A percentile compares a stretch with the other conserved stretches of the same genome.
Conservation (phyloP, 2,113 vertebrate genomes). For the Erythrocercus mccallii region DNA sequence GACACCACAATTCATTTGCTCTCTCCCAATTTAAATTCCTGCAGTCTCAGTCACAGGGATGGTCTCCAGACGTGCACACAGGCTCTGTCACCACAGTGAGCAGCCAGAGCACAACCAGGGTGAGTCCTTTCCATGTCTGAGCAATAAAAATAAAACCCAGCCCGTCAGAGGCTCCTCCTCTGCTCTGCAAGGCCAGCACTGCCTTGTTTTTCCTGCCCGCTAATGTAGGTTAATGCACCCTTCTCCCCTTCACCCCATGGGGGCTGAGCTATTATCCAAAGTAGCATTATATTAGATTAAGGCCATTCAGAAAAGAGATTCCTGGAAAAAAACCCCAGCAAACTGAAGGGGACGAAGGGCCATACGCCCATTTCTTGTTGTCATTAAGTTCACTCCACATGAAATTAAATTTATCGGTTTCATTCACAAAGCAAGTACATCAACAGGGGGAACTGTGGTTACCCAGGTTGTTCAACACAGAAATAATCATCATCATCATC, state of each 20-base stretch:
- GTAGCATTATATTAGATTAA: conserved; percentile 34
- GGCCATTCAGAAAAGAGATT: neutral
- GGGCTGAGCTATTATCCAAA: conserved; percentile 22
- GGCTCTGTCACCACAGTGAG: neutral
- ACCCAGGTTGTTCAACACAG: neutral
- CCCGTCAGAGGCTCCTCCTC: neutral
- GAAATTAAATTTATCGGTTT: neutral
- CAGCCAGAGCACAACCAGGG: neutral
- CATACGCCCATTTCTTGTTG: neutral
- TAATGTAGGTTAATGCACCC: conserved; percentile 32
- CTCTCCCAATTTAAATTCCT: neutral
- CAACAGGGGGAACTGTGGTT: neutral
- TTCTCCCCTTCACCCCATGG: neutral
- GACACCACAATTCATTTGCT: neutral
- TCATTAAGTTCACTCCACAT: neutral
- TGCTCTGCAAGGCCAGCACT: neutral
- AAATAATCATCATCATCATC: neutral
- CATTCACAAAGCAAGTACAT: neutral
- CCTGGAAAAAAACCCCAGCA: neutral
- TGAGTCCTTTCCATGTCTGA: neutral
- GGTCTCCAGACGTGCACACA: neutral
- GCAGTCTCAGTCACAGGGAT: neutral
- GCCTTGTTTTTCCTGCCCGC: neutral
- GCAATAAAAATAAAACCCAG: neutral
- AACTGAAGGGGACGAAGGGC: neutral